Evolutionary conservation across 2,797 vertebrate genomes (phyloP), one percentile per base, ranked within the genome.

Genomic region (Pelobates cultripes): DNA sequence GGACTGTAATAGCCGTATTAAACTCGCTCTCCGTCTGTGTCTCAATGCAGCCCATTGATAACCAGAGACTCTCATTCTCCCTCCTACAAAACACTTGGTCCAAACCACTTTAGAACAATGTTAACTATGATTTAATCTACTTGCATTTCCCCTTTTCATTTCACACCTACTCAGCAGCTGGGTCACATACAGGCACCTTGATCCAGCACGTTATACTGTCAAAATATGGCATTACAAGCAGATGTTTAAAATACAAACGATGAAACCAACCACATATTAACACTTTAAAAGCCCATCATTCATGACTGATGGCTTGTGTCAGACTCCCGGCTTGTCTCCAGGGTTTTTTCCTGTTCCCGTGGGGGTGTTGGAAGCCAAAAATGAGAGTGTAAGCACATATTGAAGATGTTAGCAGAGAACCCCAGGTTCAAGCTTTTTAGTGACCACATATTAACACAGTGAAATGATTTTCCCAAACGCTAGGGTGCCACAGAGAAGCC

Each of bases 61-160:
- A 73, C 66, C 75, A 71, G 61, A 57, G 79, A 75, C 79, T 80
- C 79, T 28, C 57, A 66, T 14, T 71, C 73, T 79, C 47, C 42
- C 55, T 75, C 17, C 71, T 40, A 9, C n/a, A 75, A 78, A 73
- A 44, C 72, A 64, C 66, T 70, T 70, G 63, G 5, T 41, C 41
- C 7, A 83, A 83, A 83, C 77, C 71, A 75, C 77, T 79, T 63
- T 66, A 79, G 68, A 84, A 75, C 67, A 84, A 83, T 84, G 82
- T 84, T 84, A 84, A 47, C 72, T 75, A 72, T 70, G 57, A 78
- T 47, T 79, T 75, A 84, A 79, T 84, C 82, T 79, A 57, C 41
- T 41, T 57, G 73, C 57, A 79, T 84, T 84, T 84, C 77, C 77
- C 63, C 82, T 71, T 71, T 74, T 84, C 82, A 74, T 42, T 71